phyloP scores from a whole-genome alignment of 2,113 vertebrate genomes.

The Tiliqua scincoides region DNA sequence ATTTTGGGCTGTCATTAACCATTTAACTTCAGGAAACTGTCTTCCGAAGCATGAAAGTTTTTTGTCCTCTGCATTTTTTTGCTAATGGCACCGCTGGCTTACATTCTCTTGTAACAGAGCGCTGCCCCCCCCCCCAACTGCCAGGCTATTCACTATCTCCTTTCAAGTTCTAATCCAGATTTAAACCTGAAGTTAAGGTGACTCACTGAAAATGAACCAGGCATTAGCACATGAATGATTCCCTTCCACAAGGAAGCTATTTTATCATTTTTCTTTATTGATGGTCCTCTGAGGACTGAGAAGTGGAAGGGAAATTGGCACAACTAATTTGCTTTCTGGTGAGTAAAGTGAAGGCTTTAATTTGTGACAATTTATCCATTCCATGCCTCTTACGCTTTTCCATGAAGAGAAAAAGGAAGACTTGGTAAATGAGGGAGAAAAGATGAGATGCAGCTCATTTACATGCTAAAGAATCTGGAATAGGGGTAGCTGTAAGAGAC shows the following conservation, averaged over 20 bases:
- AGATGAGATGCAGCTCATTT: constrained; percentile 43
- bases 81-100: neutral
- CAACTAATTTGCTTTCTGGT: constrained; percentile 27
- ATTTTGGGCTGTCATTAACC: neutral
- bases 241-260: neutral
- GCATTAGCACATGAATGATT: neutral
- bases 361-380: constrained; percentile 12
- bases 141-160: neutral
- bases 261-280: neutral
- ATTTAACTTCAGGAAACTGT: neutral
- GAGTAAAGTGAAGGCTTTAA: constrained; percentile 20
- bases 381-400: constrained; percentile 26
- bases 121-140: no score
- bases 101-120: neutral
- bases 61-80: neutral
- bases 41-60: neutral
- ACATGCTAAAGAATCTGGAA: constrained; percentile 34
- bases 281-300: neutral
- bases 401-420: constrained; percentile 41
- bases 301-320: neutral
- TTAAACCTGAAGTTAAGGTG: neutral
- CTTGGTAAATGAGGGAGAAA: constrained; percentile 51
- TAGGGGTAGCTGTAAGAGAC: constrained; percentile 32
- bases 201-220: neutral
- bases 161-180: fast-evolving